Evolutionary conservation across 2,797 vertebrate genomes (phyloP), one percentile per base, ranked within the genome.

Genomic region (Echeneis naucrates): DNA sequence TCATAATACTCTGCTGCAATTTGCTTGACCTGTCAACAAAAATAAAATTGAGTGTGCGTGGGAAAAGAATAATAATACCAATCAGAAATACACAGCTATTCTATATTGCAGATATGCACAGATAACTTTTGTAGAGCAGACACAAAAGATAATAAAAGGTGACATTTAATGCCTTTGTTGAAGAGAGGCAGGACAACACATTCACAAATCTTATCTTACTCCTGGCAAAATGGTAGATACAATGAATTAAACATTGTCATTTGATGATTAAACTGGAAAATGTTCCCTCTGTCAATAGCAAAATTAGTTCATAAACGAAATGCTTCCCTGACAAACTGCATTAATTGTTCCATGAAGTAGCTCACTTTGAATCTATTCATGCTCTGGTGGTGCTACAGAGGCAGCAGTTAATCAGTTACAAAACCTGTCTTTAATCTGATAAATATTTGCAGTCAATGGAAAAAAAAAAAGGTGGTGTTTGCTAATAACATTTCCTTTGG

Each of bases 1-100:
- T 99, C 95, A 0, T 99, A 99, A 90, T 96, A 99, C 84, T 99
- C 98, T 0, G 98, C 93, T 24, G 98, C 98, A 0, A 99, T 99
- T 92, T 95, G 93, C 91, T 95, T 97, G 68, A 99, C 98, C 98
- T 99, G 93, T 24, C n/a, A 68, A 81, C 2, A 72, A 55, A 58
- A 23, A 56, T 17, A 10, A 38, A 24, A 8, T 35, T 8, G 0
- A 47, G 6, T 57, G 8, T 45, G n/a, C 38, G 51, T 24, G 1
- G 54, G 5, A 13, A 27, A n/a, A 32, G 19, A 35, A 19, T 2
- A 44, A 40, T 4, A 4, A 33, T 4, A 6, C 30, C 47, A 8
- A 26, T 45, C 26, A 37, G 32, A 53, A 21, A 54, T 24, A 42
- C 27, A 26, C 11, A 61, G 4, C 19, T 55, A 27, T 45, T 56